Evolutionary conservation across 2,888 invertebrate species (phyloP).

Genomic region (Catotricha subobsoleta): DNA sequence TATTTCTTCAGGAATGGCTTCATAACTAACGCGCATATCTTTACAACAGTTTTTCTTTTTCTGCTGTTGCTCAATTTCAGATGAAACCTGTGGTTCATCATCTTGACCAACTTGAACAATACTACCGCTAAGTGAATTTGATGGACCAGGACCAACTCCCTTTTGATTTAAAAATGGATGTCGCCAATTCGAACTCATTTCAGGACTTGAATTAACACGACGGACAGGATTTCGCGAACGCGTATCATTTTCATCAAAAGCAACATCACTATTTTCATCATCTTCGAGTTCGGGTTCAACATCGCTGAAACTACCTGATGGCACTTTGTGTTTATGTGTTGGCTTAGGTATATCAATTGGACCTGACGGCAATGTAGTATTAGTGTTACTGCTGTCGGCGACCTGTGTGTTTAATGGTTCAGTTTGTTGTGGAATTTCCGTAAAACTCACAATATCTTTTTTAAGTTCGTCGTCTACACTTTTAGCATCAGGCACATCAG

Average conservation of each 20-base stretch:
- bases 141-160: slow-evolving; percentile 19
- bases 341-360: slow-evolving; percentile 47
- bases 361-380: slow-evolving; percentile 33
- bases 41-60: slow-evolving; percentile 43
- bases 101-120: too few relatives aligned
- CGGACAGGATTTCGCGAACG: slow-evolving; percentile 62
- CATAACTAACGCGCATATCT: slow-evolving; percentile 71
- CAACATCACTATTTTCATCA: slow-evolving; percentile 11
- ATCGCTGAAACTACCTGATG: slow-evolving; percentile 26
- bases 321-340: slow-evolving; percentile 30
- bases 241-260: slow-evolving; percentile 25
- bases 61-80: slow-evolving; percentile 15
- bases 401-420: too few relatives aligned
- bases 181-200: slow-evolving; percentile 80
- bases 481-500: neutral
- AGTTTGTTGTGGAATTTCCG: neutral
- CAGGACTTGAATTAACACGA: slow-evolving; percentile 78
- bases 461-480: neutral
- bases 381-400: too few relatives aligned
- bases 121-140: slow-evolving; percentile 9
- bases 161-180: slow-evolving; percentile 38
- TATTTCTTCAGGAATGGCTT: slow-evolving; percentile 81
- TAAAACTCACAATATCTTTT: neutral
- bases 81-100: slow-evolving; percentile 3
- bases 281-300: slow-evolving; percentile 16